These are phyloP conservation scores for Popillia japonica DNA, from an alignment of 1,140 invertebrate species.

Conservation along the genomic window DNA sequence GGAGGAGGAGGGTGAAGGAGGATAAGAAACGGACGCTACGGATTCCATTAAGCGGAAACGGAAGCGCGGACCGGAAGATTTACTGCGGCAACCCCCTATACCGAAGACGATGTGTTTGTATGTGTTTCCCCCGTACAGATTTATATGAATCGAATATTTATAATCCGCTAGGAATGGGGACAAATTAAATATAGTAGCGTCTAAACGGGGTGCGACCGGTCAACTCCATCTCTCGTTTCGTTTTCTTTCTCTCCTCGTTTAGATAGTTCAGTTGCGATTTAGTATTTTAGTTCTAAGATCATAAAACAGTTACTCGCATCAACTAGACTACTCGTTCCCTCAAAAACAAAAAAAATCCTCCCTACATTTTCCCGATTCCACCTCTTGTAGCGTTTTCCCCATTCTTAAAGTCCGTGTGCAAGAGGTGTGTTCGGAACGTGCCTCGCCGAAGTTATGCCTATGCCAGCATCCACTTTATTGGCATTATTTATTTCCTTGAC, in stretches of 20 bases:
- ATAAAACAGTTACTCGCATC: too few species aligned
- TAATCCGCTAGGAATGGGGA: constrained; percentile 45
- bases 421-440: constrained; percentile 52
- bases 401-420: constrained; percentile 7
- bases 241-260: background rate
- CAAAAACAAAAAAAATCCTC: too few species aligned
- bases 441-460: constrained; percentile 40
- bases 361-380: too few species aligned
- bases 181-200: constrained; percentile 49
- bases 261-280: too few species aligned
- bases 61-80: constrained; percentile 30
- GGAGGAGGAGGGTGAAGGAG: background rate
- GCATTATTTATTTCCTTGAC: constrained; percentile 59
- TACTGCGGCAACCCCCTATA: background rate
- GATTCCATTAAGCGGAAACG: constrained; percentile 31
- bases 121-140: constrained; percentile 40
- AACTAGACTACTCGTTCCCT: too few species aligned
- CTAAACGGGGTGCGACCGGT: constrained; percentile 36
- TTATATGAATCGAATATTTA: constrained; percentile 50
- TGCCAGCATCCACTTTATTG: constrained; percentile 54
- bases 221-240: background rate
- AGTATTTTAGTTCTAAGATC: too few species aligned
- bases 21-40: constrained; percentile 28
- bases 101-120: background rate
- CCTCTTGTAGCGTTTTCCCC: too few species aligned